Evolutionary conservation across 2,113 vertebrate species (phyloP).

Genomic region (Nematolebias whitei): DNA sequence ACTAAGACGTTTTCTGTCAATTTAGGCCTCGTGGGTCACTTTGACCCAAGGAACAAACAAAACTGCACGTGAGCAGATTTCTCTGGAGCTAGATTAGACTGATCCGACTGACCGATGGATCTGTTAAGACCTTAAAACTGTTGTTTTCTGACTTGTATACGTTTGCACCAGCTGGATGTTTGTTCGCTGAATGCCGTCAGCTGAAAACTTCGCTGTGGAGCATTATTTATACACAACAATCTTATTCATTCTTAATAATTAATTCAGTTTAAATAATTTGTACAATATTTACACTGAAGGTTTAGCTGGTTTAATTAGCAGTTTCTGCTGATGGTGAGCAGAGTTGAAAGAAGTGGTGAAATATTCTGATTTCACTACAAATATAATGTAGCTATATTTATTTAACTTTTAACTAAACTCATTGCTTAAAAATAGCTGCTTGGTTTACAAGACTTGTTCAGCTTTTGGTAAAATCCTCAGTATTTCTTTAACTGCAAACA

Average conservation of each 20-base stretch:
- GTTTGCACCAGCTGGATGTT: constrained; percentile 37
- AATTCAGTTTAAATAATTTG: constrained; percentile 49
- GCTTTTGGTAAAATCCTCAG: no score
- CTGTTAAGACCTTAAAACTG: background rate
- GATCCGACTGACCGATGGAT: background rate
- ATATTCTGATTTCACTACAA: background rate
- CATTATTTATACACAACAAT: constrained; percentile 43
- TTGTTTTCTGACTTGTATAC: constrained; percentile 13
- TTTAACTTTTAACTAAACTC: no score
- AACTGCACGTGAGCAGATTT: background rate
- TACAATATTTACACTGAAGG: constrained; percentile 32
- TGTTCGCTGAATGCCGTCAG: no score
- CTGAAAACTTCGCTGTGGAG: constrained; percentile 35
- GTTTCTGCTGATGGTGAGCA: background rate
- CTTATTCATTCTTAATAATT: background rate
- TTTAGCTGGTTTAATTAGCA: constrained; percentile 12
- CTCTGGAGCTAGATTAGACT: background rate
- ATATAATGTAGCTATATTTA: background rate
- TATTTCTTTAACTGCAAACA: no score
- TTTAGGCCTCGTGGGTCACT: no score
- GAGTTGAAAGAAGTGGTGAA: background rate
- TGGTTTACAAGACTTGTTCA: no score
- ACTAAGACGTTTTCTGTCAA: no score
- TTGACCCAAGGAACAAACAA: background rate
- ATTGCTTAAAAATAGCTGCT: no score